phyloP scores from a whole-genome alignment of 1,140 invertebrate species.

The Aplysia californica region DNA sequence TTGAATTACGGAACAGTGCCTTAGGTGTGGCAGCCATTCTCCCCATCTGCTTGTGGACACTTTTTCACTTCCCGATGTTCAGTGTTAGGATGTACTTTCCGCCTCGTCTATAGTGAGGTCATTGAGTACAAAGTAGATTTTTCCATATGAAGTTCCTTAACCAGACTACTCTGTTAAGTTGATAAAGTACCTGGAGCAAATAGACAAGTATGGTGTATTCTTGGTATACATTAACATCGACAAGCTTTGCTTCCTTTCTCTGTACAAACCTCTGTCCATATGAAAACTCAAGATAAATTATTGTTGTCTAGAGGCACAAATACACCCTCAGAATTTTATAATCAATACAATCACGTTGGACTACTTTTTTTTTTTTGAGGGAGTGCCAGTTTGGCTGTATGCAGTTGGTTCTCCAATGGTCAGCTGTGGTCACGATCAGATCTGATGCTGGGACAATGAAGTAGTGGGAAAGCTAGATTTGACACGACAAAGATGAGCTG shows the following conservation, averaged over 20 bases:
- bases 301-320: not conserved
- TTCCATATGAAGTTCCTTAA: not conserved
- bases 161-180: no score
- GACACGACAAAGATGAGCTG: no score
- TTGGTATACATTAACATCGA: not conserved
- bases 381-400: not conserved
- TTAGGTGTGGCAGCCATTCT: conserved; percentile 55
- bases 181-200: no score
- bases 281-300: not conserved
- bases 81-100: not conserved
- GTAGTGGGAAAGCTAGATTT: no score
- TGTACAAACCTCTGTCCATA: not conserved
- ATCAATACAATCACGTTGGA: no score
- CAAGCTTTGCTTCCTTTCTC: not conserved
- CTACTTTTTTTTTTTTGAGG: no score
- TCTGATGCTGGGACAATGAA: no score
- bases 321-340: not conserved
- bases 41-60: conserved; percentile 38
- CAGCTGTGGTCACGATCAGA: no score
- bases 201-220: not conserved
- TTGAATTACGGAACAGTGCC: conserved; percentile 31
- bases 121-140: not conserved
- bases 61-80: conserved; percentile 31
- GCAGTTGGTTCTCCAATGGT: no score
- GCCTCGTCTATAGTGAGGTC: not conserved